phyloP scores from a whole-genome alignment of 2,797 vertebrate genomes.

The Acanthis flammea region DNA sequence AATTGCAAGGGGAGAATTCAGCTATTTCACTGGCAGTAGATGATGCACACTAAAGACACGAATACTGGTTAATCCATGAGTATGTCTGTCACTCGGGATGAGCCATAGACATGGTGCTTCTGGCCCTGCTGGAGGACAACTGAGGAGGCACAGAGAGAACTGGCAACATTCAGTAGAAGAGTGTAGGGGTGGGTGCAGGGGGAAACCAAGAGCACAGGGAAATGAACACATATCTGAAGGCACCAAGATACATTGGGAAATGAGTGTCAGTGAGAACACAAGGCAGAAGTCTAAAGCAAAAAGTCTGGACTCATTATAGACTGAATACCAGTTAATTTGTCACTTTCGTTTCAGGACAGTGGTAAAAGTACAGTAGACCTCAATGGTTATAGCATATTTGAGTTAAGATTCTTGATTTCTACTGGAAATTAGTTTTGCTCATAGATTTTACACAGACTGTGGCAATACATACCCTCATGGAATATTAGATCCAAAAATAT shows the following conservation, averaged over 20 bases:
- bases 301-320: background rate
- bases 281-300: background rate
- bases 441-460: background rate
- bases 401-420: background rate
- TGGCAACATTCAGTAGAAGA: background rate
- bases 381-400: background rate
- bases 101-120: background rate
- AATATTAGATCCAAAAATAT: background rate
- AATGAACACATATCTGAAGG: background rate
- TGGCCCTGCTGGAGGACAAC: background rate
- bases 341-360: background rate
- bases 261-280: background rate
- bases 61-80: background rate
- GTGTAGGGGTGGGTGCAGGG: fast-evolving
- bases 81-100: background rate
- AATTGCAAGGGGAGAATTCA: background rate
- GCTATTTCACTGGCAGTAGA: background rate
- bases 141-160: background rate
- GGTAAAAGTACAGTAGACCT: background rate
- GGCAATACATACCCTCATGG: background rate
- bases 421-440: background rate
- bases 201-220: background rate
- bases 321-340: background rate
- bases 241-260: too few relatives aligned
- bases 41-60: background rate